Conservation (phyloP, 2,113 vertebrate genomes). For the Catharus bicknelli region DNA sequence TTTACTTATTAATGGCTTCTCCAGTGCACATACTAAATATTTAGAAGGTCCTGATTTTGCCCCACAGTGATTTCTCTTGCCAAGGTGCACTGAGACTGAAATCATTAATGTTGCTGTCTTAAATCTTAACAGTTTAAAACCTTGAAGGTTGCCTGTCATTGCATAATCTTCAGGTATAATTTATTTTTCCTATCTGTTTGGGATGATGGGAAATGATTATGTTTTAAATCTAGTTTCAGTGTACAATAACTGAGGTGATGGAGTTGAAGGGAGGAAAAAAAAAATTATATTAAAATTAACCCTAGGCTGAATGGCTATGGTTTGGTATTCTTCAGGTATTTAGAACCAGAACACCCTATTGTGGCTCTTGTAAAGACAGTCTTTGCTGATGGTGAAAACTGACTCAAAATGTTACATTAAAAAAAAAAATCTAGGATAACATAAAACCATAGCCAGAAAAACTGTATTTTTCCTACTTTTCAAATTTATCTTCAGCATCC, state of each 20-base stretch:
- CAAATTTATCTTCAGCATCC: not conserved
- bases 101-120: not conserved
- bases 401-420: not conserved
- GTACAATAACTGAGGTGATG: not conserved
- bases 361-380: not conserved
- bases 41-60: not conserved
- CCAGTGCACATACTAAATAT: not conserved
- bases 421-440: not conserved
- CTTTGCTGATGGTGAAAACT: not conserved
- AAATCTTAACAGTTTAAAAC: not conserved
- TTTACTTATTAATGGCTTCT: not conserved
- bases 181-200: not conserved
- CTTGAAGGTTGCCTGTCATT: not conserved
- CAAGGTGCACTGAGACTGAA: not conserved
- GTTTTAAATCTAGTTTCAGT: not conserved
- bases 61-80: not conserved
- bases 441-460: not conserved
- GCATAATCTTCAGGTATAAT: not conserved
- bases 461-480: not conserved
- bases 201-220: not conserved
- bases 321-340: not conserved
- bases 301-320: not conserved
- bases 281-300: not conserved
- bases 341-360: not conserved
- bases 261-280: not conserved